Evolutionary conservation across 1,140 invertebrate genomes (phyloP).

Genomic region (Galendromus occidentalis): DNA sequence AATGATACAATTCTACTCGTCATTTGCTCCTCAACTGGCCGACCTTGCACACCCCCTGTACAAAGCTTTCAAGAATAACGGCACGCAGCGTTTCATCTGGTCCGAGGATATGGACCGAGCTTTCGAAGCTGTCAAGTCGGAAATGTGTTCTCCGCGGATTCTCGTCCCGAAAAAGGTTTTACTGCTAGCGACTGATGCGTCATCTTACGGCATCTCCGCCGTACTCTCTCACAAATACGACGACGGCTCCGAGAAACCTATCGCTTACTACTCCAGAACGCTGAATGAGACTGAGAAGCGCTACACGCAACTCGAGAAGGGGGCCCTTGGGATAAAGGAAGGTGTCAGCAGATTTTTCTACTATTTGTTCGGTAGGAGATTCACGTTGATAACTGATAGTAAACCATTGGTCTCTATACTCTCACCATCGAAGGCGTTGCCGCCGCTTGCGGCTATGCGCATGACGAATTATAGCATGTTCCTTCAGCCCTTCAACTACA

Average conservation of each 20-base stretch:
- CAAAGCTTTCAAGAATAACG: no score
- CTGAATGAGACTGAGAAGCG: slow-evolving; percentile 29
- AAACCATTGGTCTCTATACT: no score
- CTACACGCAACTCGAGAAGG: slow-evolving; percentile 33
- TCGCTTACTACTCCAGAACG: slow-evolving; percentile 29
- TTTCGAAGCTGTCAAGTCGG: no score
- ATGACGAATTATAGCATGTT: no score
- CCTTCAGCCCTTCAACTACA: slow-evolving; percentile 18
- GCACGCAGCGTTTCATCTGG: no score
- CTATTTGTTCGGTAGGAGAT: slow-evolving; percentile 28
- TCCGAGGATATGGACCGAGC: no score
- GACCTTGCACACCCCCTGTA: no score
- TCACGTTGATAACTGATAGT: slow-evolving; percentile 30
- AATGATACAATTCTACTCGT: no score
- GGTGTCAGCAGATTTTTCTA: no score
- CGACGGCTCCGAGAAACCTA: slow-evolving; percentile 27
- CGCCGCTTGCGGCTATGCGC: slow-evolving; percentile 12
- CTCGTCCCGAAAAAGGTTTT: slow-evolving; percentile 30
- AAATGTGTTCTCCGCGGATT: no score
- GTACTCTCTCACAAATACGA: slow-evolving; percentile 28
- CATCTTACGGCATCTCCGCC: no score
- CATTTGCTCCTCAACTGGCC: no score
- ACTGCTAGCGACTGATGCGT: slow-evolving; percentile 32
- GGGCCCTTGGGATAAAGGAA: slow-evolving; percentile 32
- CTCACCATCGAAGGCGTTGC: background rate